phyloP scores from a whole-genome alignment of 1,140 invertebrate species.

The Pseudomyrmex gracilis region DNA sequence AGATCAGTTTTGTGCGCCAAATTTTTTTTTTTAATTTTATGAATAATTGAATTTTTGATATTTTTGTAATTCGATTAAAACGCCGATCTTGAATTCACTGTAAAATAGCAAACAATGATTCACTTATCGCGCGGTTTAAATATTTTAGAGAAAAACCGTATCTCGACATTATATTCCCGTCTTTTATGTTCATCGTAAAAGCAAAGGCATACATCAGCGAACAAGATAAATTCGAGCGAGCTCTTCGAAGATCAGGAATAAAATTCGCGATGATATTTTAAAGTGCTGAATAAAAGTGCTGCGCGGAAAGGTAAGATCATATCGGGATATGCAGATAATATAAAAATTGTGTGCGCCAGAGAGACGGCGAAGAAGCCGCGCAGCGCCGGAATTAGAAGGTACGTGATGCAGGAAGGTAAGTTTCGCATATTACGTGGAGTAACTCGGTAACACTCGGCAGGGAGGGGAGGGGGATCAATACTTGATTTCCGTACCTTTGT shows the following conservation, averaged over 20 bases:
- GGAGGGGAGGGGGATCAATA: conserved; percentile 17
- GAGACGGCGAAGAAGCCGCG: not conserved
- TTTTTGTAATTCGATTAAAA: no score
- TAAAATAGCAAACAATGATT: no score
- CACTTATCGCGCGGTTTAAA: no score
- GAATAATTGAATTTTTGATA: no score
- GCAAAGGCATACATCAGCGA: not conserved
- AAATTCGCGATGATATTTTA: conserved; percentile 1
- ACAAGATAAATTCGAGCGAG: not conserved
- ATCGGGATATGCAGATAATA: conserved; percentile 19
- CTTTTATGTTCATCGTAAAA: not conserved
- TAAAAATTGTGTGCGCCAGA: not conserved
- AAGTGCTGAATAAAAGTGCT: conserved; percentile 2
- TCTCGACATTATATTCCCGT: not conserved
- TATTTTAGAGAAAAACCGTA: no score
- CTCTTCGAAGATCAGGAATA: not conserved
- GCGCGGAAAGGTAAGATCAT: not conserved
- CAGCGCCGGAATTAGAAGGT: conserved; percentile 24
- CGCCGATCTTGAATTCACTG: no score
- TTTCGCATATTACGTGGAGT: not conserved
- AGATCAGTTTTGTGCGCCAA: no score
- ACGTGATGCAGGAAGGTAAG: not conserved
- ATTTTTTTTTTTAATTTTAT: no score
- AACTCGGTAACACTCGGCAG: not conserved
- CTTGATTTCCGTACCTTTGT: conserved; percentile 46